phyloP scores from a whole-genome alignment of 2,113 vertebrate genomes.

The Cottus gobio region DNA sequence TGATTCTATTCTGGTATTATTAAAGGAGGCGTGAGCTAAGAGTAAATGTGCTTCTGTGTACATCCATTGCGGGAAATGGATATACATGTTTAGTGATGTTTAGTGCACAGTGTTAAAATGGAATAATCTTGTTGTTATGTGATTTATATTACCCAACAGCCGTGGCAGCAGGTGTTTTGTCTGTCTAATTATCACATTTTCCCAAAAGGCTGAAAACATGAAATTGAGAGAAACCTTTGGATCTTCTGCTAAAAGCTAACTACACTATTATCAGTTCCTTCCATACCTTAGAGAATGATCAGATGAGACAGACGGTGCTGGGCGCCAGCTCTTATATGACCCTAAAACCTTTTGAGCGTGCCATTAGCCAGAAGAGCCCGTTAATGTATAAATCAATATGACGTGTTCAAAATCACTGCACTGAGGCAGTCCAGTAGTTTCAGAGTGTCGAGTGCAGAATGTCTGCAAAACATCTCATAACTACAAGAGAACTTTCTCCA shows the following conservation, averaged over 20 bases:
- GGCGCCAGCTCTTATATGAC: conserved; percentile 20
- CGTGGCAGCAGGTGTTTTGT: neutral
- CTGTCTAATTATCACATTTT: neutral
- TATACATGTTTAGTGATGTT: neutral
- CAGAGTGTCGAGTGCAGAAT: neutral
- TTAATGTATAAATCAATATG: conserved; percentile 46
- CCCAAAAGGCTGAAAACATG: neutral
- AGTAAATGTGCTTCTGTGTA: neutral
- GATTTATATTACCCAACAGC: neutral
- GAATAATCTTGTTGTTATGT: neutral
- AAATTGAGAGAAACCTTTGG: neutral
- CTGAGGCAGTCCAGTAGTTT: neutral
- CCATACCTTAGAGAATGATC: neutral
- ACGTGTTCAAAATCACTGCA: neutral
- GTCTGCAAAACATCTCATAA: neutral
- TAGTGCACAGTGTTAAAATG: neutral
- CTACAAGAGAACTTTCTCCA: too few relatives aligned
- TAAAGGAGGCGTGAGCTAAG: neutral
- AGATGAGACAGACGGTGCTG: neutral
- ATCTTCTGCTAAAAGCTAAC: neutral
- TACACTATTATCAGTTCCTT: neutral
- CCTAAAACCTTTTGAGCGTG: conserved; percentile 37
- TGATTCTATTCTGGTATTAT: neutral
- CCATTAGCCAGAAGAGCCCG: conserved; percentile 51
- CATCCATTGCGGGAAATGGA: neutral